These are phyloP conservation scores for Umimayanthus kanabou DNA, from an alignment of 92 coral and sea anemone genomes.

Conservation along the genomic window DNA sequence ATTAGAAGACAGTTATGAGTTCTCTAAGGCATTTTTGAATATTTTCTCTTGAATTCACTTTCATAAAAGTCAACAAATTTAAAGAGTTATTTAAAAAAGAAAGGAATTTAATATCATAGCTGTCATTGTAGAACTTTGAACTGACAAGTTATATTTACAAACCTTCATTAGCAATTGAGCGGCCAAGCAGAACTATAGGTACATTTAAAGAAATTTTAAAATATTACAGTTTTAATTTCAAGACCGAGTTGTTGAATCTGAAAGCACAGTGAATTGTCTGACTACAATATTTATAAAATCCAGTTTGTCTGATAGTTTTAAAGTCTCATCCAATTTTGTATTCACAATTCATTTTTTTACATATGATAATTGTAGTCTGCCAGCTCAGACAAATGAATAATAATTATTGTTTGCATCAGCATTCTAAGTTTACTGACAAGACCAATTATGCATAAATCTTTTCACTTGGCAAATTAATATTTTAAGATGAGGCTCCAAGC, in stretches of 20 bases:
- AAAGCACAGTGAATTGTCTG: background rate
- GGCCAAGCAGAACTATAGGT: background rate
- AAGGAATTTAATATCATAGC: background rate
- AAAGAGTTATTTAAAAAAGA: background rate
- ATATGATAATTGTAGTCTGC: background rate
- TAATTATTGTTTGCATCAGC: background rate
- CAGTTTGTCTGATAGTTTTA: background rate
- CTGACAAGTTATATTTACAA: background rate
- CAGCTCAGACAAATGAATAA: background rate
- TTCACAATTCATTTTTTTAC: background rate
- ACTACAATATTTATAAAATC: background rate
- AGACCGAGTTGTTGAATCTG: background rate
- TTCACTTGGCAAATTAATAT: background rate
- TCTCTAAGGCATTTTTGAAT: conserved; percentile 3
- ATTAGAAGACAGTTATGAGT: background rate
- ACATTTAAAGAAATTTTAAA: too few species aligned
- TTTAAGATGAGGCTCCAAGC: background rate
- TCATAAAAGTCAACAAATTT: background rate
- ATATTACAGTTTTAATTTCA: too few species aligned
- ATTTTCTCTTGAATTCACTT: background rate
- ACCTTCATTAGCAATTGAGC: background rate
- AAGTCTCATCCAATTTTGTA: background rate
- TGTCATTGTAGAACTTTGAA: background rate
- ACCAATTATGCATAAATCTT: background rate
- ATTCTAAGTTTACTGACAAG: conserved; percentile 4